Base-by-base conservation (phyloP, 2,113 vertebrate species). In the Ovibos moschatus region DNA sequence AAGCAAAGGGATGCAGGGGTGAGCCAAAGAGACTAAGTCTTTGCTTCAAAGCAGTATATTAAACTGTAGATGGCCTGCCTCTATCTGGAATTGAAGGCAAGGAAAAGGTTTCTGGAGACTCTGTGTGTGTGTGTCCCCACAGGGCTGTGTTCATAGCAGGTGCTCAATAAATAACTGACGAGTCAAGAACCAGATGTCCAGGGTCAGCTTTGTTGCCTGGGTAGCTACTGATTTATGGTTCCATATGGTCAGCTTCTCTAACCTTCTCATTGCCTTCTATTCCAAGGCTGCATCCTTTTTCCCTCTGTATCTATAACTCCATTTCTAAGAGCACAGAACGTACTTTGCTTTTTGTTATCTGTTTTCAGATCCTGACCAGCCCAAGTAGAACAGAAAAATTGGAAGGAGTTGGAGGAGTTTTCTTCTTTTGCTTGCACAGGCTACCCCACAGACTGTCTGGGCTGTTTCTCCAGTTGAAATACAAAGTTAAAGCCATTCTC, bases 161-260 rank as follows among this genome's bases (percentile, higher is more conserved):
- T 51, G 43, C 82, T 91, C 86, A 91, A 74, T 96, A 96, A 96
- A 95, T 93, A 96, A 96, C 76, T 57, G 33, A 51, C 43, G 71
- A 91, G 60, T 97, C 94, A 97, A 12, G 25, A 62, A 94, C 89
- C 91, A 94, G 82, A 94, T 94, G 95, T 55, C 60, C 17, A 51
- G 67, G 88, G 78, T 47, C 64, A 81, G 60, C 91, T 87, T 57
- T 79, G 83, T 57, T 83, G 93, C 95, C 96, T 5, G 5, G 33
- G n/a, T 62, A 62, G 71, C 60, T 60, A 13, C 79, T 92, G 93
- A 97, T 97, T 93, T 50, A 86, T 45, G 57, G 21, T 50, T 81
- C 93, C 96, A 95, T 43, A 45, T 87, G 94, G 95, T 74, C 19
- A 33, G 79, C 50, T 36, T 95, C 76, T 36, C 57, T 87, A 58